phyloP scores from a whole-genome alignment of 2,888 invertebrate species.

The Cylloceria caligata region DNA sequence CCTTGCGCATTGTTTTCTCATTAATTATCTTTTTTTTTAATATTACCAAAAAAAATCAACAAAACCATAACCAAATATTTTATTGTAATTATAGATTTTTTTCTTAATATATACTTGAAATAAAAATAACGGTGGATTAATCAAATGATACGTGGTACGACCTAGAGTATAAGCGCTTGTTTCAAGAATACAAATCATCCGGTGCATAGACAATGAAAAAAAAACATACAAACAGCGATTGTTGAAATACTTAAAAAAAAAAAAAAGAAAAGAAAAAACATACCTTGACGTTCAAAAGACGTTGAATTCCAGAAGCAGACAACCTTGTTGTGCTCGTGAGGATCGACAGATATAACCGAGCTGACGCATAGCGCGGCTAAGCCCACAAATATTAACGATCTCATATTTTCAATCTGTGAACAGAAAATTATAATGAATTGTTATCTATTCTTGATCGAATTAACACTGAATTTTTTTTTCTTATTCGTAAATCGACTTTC shows the following conservation, averaged over 20 bases:
- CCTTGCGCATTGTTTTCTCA: no score
- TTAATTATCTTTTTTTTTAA: no score
- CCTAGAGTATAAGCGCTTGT: no score
- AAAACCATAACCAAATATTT: no score
- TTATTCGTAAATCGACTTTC: not conserved
- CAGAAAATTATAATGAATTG: conserved; percentile 29
- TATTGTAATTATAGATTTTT: no score
- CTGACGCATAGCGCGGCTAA: conserved; percentile 78
- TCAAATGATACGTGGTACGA: no score
- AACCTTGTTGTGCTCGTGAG: conserved; percentile 86
- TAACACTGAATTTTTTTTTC: conserved; percentile 2
- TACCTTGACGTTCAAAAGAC: conserved; percentile 89
- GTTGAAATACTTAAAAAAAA: not conserved
- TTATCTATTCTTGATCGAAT: not conserved
- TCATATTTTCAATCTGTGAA: conserved; percentile 73
- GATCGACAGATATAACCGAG: conserved; percentile 82
- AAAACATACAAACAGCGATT: no score
- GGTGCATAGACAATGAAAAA: no score
- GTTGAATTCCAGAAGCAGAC: conserved; percentile 91
- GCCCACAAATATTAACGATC: conserved; percentile 73
- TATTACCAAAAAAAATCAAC: no score
- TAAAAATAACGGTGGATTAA: no score
- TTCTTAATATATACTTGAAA: no score
- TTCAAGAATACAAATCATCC: no score
- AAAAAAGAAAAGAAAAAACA: conserved; percentile 77